Evolutionary conservation across 2,113 vertebrate genomes (phyloP).

Genomic region (Odocoileus virginianus): DNA sequence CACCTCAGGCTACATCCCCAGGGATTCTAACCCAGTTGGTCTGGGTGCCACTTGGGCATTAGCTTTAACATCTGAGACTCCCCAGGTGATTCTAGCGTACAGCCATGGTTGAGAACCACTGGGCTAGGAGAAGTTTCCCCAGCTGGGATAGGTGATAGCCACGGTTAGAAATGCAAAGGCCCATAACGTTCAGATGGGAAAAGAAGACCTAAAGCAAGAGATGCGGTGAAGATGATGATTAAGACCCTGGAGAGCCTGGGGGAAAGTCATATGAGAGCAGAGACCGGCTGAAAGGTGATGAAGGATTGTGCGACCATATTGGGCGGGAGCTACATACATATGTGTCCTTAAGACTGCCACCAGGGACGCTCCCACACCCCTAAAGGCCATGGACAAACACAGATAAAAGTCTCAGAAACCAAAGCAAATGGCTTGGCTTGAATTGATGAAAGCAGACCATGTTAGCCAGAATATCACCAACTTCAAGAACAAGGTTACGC

Average conservation of each 20-base stretch:
- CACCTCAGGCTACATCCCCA: neutral
- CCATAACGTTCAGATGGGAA: neutral
- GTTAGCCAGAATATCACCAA: neutral
- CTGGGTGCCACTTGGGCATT: neutral
- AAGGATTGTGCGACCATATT: fast-evolving
- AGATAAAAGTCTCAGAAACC: neutral
- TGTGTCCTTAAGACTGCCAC: neutral
- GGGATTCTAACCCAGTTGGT: neutral
- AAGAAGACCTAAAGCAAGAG: neutral
- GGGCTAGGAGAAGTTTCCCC: neutral
- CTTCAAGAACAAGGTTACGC: neutral
- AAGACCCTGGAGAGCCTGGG: neutral
- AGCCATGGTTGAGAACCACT: neutral
- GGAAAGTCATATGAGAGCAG: neutral
- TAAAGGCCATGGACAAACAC: neutral
- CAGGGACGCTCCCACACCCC: neutral
- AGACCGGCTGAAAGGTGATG: neutral
- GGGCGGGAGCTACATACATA: neutral
- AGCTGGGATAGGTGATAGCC: neutral
- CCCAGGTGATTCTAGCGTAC: neutral
- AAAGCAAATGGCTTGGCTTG: neutral
- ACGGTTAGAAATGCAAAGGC: neutral
- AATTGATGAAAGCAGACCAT: neutral
- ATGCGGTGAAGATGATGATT: neutral
- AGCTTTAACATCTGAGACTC: neutral